Base-by-base conservation (phyloP, 2,113 vertebrate genomes). In the Alectura lathami region DNA sequence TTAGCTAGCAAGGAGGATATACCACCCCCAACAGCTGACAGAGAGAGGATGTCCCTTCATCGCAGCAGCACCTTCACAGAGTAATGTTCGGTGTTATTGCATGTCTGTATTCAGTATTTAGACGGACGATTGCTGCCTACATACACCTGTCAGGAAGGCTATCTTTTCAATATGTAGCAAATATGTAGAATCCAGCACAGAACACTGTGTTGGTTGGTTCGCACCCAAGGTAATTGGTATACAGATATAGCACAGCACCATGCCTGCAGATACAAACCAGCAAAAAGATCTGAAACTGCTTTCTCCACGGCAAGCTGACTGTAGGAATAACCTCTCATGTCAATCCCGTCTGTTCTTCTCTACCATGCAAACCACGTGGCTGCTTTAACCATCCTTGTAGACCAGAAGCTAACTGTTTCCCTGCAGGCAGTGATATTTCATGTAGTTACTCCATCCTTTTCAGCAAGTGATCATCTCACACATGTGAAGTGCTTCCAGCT, bases 141-240 rank as follows among this genome's bases (percentile, higher is more conserved):
- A 32, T 11, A 24, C 21, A 42, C 15, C 24, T 53, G n/a, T 30
- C 43, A 48, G 8, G 45, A 75, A 42, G 26, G 47, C 45, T 11
- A 66, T 16, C 23, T 29, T 78, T 73, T 67, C n/a, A 54, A 54
- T 36, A 73, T 47, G 30, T 12, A 23, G 51, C 4, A 92, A 78
- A 22, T 70, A 73, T 3, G 42, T 18, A 42, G 30, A 60, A 8
- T 36, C 9, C n/a, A 42, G 47, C 40, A 47, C 15, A 66, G 29
- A 77, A 36, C 34, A 36, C 11, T 32, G 7, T n/a, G 30, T 66
- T 66, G 30, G n/a, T 40, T 8, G 51, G 36, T 53, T 77, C 2
- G 1, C 57, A 36, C 9, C 8, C 30, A 42, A 22, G 21, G 30
- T 0, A 0, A 34, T 59, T 30, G 53, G n/a, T 24, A 16, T 20